Evolutionary conservation across 2,888 invertebrate species (phyloP), one percentile per base, ranked within the genome.

Genomic region (Pelosia muscerda): DNA sequence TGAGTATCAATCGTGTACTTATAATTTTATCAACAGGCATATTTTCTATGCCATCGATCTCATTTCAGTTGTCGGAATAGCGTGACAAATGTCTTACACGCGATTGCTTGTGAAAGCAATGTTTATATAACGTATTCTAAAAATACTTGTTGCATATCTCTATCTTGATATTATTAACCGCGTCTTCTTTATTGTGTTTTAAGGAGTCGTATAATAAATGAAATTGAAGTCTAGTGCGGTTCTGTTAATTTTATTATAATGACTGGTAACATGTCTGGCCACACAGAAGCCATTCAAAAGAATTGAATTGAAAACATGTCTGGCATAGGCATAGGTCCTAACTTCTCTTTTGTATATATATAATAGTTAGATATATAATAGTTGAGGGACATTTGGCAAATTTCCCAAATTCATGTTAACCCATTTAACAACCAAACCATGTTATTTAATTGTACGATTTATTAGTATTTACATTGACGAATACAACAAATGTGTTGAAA

Each of bases 71-170:
- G 63, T 22, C 56, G 31, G 49, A 38, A 57, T 25, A 64, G 56
- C 56, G 42, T 64, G 56, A 57, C 57, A 23, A 63, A 38, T 19
- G 42, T 38, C 22, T 55, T 34, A 42, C 56, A 64, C 63, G 63
- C 63, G 63, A 64, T 22, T 34, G 8, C 23, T 19, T 34, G 63
- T 57, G 63, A 64, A 64, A 64, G 63, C 56, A 25, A 19, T 42
- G 23, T 8, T 25, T 53, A 49, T 13, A 10, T 19, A 22, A 58
- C n/a, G 65, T 34, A 58, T 55, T 34, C 22, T 57, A 64, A 26
- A 38, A 49, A 28, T 26, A n/a, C 9, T 4, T 23, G n/a, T 10
- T 28, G 11, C n/a, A n/a, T 55, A 11, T 54, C 6, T 49, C 26
- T 55, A 25, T 23, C 23, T 55, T 22, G n/a, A 13, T n/a, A n/a